A percentile compares a stretch with the other conserved stretches of the same genome.
phyloP scores from a whole-genome alignment of 2,113 vertebrate genomes.

The Lophotis ruficrista region DNA sequence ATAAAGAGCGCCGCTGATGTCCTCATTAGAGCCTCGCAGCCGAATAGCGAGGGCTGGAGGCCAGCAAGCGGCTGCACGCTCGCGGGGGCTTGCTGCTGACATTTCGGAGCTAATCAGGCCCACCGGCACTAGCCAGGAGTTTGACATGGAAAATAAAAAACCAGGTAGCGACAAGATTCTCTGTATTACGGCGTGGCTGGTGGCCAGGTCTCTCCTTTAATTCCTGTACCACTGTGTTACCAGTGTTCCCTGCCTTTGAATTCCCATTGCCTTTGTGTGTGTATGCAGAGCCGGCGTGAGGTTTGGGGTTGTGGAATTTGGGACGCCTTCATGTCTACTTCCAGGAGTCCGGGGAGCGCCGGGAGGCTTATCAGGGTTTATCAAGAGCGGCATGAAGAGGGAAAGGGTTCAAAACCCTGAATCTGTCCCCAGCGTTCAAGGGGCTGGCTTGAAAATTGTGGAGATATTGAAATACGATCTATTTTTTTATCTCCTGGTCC shows the following conservation, averaged over 20 bases:
- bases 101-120: not conserved
- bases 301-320: not conserved
- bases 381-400: not conserved
- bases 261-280: not conserved
- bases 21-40: not conserved
- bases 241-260: not conserved
- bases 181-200: not conserved
- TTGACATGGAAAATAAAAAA: not conserved
- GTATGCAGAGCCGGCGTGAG: fast-evolving
- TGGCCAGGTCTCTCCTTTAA: not conserved
- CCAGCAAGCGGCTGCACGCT: not conserved
- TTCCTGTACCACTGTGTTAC: not conserved
- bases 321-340: fast-evolving
- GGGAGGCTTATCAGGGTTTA: not conserved
- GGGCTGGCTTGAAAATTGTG: not conserved
- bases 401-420: not conserved
- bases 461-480: not conserved
- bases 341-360: not conserved
- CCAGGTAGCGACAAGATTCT: not conserved
- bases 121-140: not conserved
- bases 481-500: not conserved
- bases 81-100: not conserved
- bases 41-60: not conserved
- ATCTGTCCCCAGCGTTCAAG: fast-evolving
- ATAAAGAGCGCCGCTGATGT: not conserved